These are phyloP conservation scores for Drosophila kohkoa DNA, from an alignment of 1,140 invertebrate species.

Conservation along the genomic window DNA sequence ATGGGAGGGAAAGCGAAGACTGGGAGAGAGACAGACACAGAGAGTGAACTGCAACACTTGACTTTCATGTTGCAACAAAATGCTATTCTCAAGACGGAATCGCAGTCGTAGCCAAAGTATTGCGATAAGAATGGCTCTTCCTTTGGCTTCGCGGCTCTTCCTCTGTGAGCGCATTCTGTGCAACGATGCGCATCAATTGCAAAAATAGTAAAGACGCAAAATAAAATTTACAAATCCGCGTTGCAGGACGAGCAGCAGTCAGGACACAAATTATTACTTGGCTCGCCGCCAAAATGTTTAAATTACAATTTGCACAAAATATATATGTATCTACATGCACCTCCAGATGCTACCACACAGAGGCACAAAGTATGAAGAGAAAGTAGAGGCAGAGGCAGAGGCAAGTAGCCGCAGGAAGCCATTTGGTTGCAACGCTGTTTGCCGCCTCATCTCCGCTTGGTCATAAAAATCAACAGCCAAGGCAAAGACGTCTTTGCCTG, in stretches of 20 bases:
- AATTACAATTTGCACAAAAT: slow-evolving; percentile 77
- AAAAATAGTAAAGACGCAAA: slow-evolving; percentile 29
- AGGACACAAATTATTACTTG: slow-evolving; percentile 80
- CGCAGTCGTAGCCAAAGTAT: slow-evolving; percentile 39
- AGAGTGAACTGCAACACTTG: slow-evolving; percentile 75
- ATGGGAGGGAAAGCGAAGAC: neutral
- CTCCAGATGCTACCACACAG: neutral
- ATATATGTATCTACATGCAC: neutral
- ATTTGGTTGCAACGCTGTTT: slow-evolving; percentile 44
- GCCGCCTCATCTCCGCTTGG: neutral
- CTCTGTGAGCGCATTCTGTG: slow-evolving; percentile 13
- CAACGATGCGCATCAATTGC: slow-evolving; percentile 76
- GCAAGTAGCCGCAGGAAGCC: slow-evolving; percentile 58
- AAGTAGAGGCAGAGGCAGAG: neutral
- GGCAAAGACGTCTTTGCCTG: slow-evolving; percentile 2
- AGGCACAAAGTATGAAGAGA: no score
- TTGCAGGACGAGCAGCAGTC: slow-evolving; percentile 59
- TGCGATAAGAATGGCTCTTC: slow-evolving; percentile 64
- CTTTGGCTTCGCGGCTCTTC: slow-evolving; percentile 11
- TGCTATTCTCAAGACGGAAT: slow-evolving; percentile 67
- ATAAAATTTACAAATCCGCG: slow-evolving; percentile 68
- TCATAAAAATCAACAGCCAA: slow-evolving; percentile 27
- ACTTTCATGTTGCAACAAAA: slow-evolving; percentile 82
- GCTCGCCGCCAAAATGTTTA: slow-evolving; percentile 74
- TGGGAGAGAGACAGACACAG: neutral